Evolutionary conservation across 2,888 invertebrate species (phyloP).

Genomic region (Synanthedon myopaeformis): DNA sequence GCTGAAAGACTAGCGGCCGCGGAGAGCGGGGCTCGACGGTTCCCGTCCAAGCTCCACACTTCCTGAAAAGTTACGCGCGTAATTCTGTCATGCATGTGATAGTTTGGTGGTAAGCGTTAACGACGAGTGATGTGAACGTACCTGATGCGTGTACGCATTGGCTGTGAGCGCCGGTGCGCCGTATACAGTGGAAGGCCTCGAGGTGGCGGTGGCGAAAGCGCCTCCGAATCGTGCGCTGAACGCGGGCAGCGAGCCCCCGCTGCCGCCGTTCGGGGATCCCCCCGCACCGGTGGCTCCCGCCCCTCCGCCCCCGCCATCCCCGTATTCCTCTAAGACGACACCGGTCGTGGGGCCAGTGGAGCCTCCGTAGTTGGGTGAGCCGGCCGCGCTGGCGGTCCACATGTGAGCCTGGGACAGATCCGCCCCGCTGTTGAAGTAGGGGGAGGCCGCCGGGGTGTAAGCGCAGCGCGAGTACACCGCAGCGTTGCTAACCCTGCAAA

Average conservation of each 20-base stretch:
- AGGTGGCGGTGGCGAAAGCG: conserved; percentile 37
- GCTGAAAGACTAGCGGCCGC: conserved; percentile 79
- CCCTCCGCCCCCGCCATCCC: conserved; percentile 15
- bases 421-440: conserved; percentile 40
- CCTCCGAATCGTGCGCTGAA: conserved; percentile 69
- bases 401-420: conserved; percentile 32
- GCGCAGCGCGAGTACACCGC: conserved; percentile 40
- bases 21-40: conserved; percentile 65
- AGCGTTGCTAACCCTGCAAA: conserved; percentile 14
- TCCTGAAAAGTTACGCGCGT: conserved; percentile 34
- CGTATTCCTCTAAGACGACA: conserved; percentile 7
- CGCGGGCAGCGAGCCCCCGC: conserved; percentile 61
- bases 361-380: conserved; percentile 40
- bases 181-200: conserved; percentile 40
- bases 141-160: conserved; percentile 40
- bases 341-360: conserved; percentile 12
- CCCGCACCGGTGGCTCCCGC: conserved; percentile 27
- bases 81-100: background rate
- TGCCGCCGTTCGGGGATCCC: conserved; percentile 25
- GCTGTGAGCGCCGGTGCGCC: conserved; percentile 26
- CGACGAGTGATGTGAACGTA: conserved; percentile 6
- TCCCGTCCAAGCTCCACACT: conserved; percentile 41
- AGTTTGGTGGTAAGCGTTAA: too few relatives aligned
- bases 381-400: conserved; percentile 44
- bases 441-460: conserved; percentile 33